Evolutionary conservation across 2,888 invertebrate species (phyloP), one percentile per base, ranked within the genome.

Genomic region (Pyrochroa serraticornis): DNA sequence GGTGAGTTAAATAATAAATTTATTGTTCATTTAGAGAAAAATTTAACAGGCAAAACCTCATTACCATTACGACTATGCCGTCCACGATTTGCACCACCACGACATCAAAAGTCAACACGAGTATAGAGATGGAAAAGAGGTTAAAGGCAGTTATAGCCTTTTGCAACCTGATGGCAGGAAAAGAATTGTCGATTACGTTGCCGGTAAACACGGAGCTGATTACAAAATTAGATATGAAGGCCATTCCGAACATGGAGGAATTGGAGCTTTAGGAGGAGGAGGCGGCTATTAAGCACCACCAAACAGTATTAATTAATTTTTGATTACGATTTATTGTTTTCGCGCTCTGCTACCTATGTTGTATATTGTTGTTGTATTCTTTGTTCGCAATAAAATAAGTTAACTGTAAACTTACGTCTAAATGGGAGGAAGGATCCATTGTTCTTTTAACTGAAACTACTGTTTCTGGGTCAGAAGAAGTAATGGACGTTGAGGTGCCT

Each of bases 61-160:
- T 42, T 77, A 77, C 66, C 71, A 75, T 52, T 77, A 67, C 62
- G 71, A 76, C 60, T 77, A 77, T 63, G 73, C 71, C 8, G 76
- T 77, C 10, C 76, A 76, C 55, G 76, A 77, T 46, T 62, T 65
- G 13, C 71, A 77, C 51, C 73, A 74, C 58, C 76, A 77, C 62
- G 77, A 77, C 61, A 68, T 76, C 64, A 72, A 77, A 51, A 72
- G 71, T 61, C 77, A 77, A 58, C 70, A 72, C 69, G 77, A 77
- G 65, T 62, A 67, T 39, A 70, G 77, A 47, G 71, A 76, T 42
- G 73, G 73, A 31, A 70, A 77, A 49, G 71, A 73, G 37, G 70
- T 70, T 46, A 75, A 74, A 53, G 77, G 77, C 37, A 62, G 65
- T 7, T 77, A 77, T 70, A 73, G 71, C 48, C 66, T 77, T 14